These are phyloP conservation scores for Cichladusa arquata DNA, from an alignment of 2,113 vertebrate species.

Conservation along the genomic window DNA sequence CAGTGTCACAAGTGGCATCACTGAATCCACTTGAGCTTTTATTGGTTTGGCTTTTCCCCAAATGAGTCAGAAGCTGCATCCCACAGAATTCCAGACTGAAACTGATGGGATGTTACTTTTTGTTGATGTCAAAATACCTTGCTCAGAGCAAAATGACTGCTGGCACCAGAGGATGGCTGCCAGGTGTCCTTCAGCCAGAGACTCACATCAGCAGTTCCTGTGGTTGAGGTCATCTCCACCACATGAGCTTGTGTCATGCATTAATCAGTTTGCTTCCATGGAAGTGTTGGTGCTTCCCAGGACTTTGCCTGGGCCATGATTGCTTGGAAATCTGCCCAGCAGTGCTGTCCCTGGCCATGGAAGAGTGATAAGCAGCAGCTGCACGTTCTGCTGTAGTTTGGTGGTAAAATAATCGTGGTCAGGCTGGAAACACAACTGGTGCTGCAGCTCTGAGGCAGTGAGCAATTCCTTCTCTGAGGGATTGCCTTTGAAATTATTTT, in stretches of 20 bases:
- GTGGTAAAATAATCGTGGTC: not conserved
- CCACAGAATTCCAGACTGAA: not conserved
- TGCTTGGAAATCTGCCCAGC: not conserved
- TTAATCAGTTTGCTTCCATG: not conserved
- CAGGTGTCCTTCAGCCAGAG: not conserved
- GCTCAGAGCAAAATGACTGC: not conserved
- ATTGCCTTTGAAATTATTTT: not conserved
- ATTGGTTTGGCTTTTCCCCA: not conserved
- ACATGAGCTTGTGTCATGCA: not conserved
- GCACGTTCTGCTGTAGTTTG: not conserved
- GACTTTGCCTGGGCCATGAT: not conserved
- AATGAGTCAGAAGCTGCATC: not conserved
- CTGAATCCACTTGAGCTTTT: not conserved
- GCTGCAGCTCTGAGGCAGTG: not conserved
- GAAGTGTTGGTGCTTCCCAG: not conserved
- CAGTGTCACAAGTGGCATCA: not conserved
- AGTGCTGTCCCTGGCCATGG: not conserved
- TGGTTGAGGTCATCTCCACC: not conserved
- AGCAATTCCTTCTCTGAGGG: not conserved
- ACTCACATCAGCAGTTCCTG: not conserved
- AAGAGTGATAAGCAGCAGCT: not conserved
- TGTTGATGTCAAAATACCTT: not conserved
- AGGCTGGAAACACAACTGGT: not conserved
- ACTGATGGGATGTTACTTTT: rapidly evolving
- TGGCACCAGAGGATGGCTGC: not conserved